A percentile compares a stretch with the other conserved stretches of the same genome.
These are phyloP conservation scores for Aphelinus certus DNA, from an alignment of 1,140 invertebrate genomes.

Conservation along the genomic window DNA sequence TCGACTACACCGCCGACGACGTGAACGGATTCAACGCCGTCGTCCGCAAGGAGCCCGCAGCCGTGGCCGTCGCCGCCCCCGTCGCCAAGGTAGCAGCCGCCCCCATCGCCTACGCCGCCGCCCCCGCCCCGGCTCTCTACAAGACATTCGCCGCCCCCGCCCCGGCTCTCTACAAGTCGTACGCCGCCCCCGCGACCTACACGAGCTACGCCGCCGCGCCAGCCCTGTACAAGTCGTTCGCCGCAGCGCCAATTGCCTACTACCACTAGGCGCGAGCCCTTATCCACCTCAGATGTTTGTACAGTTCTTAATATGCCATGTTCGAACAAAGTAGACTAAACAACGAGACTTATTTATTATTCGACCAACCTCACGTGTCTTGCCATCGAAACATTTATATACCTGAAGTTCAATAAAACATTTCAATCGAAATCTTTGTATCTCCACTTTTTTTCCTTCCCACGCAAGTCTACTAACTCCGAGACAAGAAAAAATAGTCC, in stretches of 20 bases:
- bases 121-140: not conserved
- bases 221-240: constrained; percentile 6
- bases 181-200: not conserved
- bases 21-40: constrained; percentile 70
- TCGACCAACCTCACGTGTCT: no score
- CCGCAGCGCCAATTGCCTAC: not conserved
- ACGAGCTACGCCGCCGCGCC: constrained; percentile 19
- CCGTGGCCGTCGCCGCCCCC: constrained; percentile 44
- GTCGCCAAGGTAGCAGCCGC: constrained; percentile 33
- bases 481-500: no score
- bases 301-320: no score
- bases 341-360: no score
- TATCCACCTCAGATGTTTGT: no score
- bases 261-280: not conserved
- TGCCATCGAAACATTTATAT: no score
- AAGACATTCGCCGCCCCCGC: constrained; percentile 3
- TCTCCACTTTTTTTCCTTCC: no score
- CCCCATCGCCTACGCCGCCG: not conserved
- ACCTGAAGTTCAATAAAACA: no score
- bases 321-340: no score
- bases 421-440: no score
- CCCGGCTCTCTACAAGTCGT: not conserved
- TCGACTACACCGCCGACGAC: constrained; percentile 55
- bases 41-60: constrained; percentile 67
- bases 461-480: no score